Evolutionary conservation across 1,140 invertebrate genomes (phyloP), one percentile per base, ranked within the genome.

Genomic region (Leptopilina boulardi): DNA sequence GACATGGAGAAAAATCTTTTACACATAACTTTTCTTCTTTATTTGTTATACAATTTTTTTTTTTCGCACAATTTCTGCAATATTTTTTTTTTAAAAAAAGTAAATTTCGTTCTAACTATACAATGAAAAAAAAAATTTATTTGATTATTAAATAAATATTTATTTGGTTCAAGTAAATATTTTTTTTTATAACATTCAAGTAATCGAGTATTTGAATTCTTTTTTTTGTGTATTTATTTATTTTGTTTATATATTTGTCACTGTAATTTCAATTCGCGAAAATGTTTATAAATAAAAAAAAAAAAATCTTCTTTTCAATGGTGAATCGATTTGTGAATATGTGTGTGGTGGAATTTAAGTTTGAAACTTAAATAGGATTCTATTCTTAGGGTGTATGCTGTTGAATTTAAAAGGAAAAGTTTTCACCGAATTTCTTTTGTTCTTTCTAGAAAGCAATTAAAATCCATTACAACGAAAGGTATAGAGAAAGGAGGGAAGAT

Each of bases 341-440:
- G n/a, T n/a, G n/a, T 66, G 2, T 66, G 26, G 59, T 66, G 8
- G 26, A 66, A 66, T 13, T 66, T 5, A 26, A 66, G 59, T 66
- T 66, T 34, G 3, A 23, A 66, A 66, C 59, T 66, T 66, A 66
- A 66, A 66, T 66, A 66, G 59, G 21, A 34, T 66, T 66, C 59
- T 66, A 66, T 66, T 66, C 59, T 66, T 30, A 30, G 59, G 13
- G 26, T 38, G n/a, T n/a, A n/a, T n/a, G 59, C 26, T 26, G 26
- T 30, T 30, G 59, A 66, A 66, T 66, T 66, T 66, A 30, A 66
- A 66, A 66, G 59, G 59, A 66, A 66, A 66, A 66, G 59, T 66
- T 66, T 66, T 30, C 23, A 34, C 59, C 59, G 59, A 66, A 66
- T 30, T 66, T 30, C 26, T 66, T 66, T 66, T 34, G 56, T 66